Evolutionary conservation across 1,140 invertebrate species (phyloP), one percentile per base, ranked within the genome.

Genomic region (Pogonognathellus flavescens): DNA sequence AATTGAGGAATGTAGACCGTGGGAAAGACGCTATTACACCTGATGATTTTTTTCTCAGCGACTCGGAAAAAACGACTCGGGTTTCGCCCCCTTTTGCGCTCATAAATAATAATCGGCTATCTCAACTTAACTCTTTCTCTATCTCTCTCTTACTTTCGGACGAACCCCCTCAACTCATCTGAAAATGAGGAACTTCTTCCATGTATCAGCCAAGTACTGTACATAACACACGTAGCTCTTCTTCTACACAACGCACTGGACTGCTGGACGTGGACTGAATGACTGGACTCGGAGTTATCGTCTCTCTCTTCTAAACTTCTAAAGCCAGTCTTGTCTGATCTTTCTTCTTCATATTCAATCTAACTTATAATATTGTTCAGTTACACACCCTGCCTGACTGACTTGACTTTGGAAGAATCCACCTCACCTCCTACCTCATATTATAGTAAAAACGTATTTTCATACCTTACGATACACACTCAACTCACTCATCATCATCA

Each of bases 71-170:
- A 86, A 86, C n/a, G n/a, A n/a, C n/a, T 80, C 82, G 85, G 72
- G 85, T 80, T 83, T 86, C 85, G 81, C 82, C 85, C 85, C 85
- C 85, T 86, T 86, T 86, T 83, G 85, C 82, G 85, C 82, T 83
- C 85, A 86, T 86, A 86, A 86, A 86, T 86, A 86, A 86, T 86
- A 83, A 86, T 86, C 85, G 85, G 82, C 83, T 84, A 66, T 84
- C 70, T 76, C 70, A 8, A 76, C 70, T n/a, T n/a, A 50, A 76
- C 13, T 76, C 70, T 76, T 76, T 76, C 70, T 49, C 70, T 76
- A 72, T 72, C 66, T 72, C 66, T 72, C 66, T 72, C 70, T 76
- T 50, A 49, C 70, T 76, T 31, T 76, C 25, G 31, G 70, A 76
- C 70, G 70, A 76, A 76, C 70, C 70, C 70, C 70, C 70, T 76